Conservation (phyloP, 2,888 invertebrate species). For the Aporophyla nigra region DNA sequence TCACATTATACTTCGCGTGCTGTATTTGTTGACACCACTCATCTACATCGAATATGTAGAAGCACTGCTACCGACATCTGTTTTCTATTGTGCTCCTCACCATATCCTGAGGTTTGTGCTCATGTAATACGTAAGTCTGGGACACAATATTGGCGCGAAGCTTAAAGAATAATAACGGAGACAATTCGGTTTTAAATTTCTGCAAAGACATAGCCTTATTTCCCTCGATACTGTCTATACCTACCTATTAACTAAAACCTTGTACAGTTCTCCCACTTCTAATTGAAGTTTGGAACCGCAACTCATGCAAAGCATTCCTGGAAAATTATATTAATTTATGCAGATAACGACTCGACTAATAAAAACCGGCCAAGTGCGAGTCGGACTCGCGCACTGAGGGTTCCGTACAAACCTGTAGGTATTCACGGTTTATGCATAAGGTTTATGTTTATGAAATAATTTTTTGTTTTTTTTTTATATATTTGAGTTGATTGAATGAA, state of each 20-base stretch:
- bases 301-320: background rate
- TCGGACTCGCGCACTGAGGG: too few relatives aligned
- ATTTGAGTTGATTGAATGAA: too few relatives aligned
- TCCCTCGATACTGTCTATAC: too few relatives aligned
- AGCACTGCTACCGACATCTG: slow-evolving; percentile 72
- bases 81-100: slow-evolving; percentile 70
- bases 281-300: too few relatives aligned
- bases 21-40: slow-evolving; percentile 70
- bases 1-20: slow-evolving; percentile 66
- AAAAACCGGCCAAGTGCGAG: too few relatives aligned
- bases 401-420: too few relatives aligned
- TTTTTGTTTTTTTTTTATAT: too few relatives aligned
- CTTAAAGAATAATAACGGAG: background rate
- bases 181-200: background rate
- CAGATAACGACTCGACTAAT: background rate
- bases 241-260: background rate
- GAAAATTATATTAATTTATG: background rate
- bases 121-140: slow-evolving; percentile 44
- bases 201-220: background rate
- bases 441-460: too few relatives aligned
- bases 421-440: too few relatives aligned
- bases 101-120: slow-evolving; percentile 64
- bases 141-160: background rate
- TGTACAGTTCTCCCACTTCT: background rate
- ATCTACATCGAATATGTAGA: slow-evolving; percentile 72